Base-by-base conservation (phyloP, 2,797 vertebrate genomes). In the Decapterus maruadsi region DNA sequence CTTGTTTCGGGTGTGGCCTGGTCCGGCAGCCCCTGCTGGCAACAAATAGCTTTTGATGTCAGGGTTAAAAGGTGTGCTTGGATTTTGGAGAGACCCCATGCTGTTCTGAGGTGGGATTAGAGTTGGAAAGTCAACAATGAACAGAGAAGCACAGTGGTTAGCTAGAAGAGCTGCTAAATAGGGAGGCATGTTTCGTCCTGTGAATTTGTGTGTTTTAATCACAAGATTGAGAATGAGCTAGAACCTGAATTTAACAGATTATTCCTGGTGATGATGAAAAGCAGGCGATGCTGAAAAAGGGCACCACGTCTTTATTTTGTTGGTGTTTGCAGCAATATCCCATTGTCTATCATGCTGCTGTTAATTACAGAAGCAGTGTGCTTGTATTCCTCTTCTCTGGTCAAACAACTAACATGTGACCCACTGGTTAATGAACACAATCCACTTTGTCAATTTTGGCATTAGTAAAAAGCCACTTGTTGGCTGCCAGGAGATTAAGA, bases 1-100 rank as follows among this genome's bases (percentile, higher is more conserved):
- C 87, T 86, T 87, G 91, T 86, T 79, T 72, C 31, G 88, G 90
- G 91, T 84, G 92, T 57, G 84, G 90, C 57, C 65, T 4, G 66
- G 82, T 89, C 82, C 57, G 16, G 80, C 63, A 45, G 64, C 68
- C 59, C 59, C 76, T 8, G 63, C 87, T 83, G 80, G 75, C 82
- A 82, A 60, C 85, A 83, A 83, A 82, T 73, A 66, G 77, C 84
- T 84, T 92, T 92, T 93, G 91, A 92, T 90, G 88, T 88, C 5
- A 11, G 65, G 48, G 82, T 90, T 86, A 57, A 89, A 88, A 81
- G 80, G 80, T 82, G 87, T 50, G 66, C 54, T 67, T 55, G 80
- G 81, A 66, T 81, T 80, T 75, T 58, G 42, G 62, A 70, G 69
- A 65, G 67, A 69, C 63, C 63, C 46, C 72, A 3, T 45, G 75